These are phyloP conservation scores for Fistularia tabacaria DNA, from an alignment of 2,797 vertebrate species.

Conservation along the genomic window DNA sequence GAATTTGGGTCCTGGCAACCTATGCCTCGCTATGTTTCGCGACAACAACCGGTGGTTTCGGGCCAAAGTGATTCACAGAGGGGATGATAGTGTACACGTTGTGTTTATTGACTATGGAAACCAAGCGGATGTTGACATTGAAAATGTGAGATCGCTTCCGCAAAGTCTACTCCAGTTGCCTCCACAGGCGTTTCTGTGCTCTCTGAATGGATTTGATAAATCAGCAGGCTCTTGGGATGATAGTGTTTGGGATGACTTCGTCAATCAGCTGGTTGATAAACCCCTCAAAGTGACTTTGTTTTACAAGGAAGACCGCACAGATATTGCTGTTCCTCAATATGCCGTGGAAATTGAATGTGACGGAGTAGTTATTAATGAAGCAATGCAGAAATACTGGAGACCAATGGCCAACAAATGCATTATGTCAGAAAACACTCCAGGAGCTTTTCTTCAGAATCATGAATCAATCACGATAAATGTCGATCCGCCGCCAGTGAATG, in stretches of 20 bases:
- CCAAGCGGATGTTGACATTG: constrained; percentile 60
- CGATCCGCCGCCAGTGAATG: too few relatives aligned
- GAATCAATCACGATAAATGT: too few relatives aligned
- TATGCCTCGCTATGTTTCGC: constrained; percentile 78
- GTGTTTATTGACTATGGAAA: constrained; percentile 86
- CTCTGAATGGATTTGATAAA: constrained; percentile 74
- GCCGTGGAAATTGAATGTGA: constrained; percentile 73
- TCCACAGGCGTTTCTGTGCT: constrained; percentile 84
- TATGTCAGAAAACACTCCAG: too few relatives aligned
- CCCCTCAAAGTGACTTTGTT: constrained; percentile 71
- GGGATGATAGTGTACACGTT: constrained; percentile 45
- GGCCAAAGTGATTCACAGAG: constrained; percentile 67
- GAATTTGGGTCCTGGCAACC: constrained; percentile 62
- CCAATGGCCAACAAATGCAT: background rate
- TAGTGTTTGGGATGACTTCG: constrained; percentile 75
- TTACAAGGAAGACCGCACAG: constrained; percentile 36
- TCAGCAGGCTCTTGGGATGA: constrained; percentile 75
- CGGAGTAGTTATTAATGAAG: constrained; percentile 62
- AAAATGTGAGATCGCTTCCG: constrained; percentile 72
- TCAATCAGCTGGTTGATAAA: constrained; percentile 70
- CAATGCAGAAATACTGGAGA: constrained; percentile 76
- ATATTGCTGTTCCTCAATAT: constrained; percentile 63
- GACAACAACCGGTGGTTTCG: constrained; percentile 81
- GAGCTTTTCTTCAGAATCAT: too few relatives aligned
- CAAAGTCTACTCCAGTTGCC: constrained; percentile 61